Base-by-base conservation (phyloP, 1,140 invertebrate genomes). In the Trachelipus rathkii region DNA sequence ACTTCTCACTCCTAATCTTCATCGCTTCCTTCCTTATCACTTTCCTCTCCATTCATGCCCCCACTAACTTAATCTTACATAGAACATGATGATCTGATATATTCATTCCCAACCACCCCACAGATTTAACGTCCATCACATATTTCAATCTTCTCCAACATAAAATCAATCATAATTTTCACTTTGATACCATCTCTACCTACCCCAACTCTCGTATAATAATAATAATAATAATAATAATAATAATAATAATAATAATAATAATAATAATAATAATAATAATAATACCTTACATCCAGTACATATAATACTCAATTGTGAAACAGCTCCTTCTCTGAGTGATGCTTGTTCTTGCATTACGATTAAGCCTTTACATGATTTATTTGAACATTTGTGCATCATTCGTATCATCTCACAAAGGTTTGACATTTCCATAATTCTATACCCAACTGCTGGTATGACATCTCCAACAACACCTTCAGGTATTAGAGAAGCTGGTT, bases 321-420 rank as follows among this genome's bases (percentile, higher is more conserved):
- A 81, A 9, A 81, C 79, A 60, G 79, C 79, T 11, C 79, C 79
- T 19, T 81, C 79, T 68, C 79, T 46, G 0, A 81, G 77, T 0
- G 79, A 81, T 2, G 79, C 79, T 21, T 78, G 79, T 69, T 81
- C 79, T 44, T 81, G 79, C 11, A 81, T 81, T 9, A 81, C 79
- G 21, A 81, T 81, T 71, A 76, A 21, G 19, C 77, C 79, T 44
- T 74, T 70, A 10, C 73, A 71, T 60, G n/a, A 68, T 23, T 44
- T 75, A 10, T 76, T 74, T 6, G 77, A 53, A 24, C 79, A 81
- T 23, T 68, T 73, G 69, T 81, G 79, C 79, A 81, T 81, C 74
- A 76, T 78, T 23, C 75, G 44, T 15, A 81, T 78, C 79, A 81
- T 81, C 73, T 81, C 79, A 43, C 79, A 76, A n/a, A 81, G 66